Base-by-base conservation (phyloP, 2,797 vertebrate genomes). In the Pristis pectinata region DNA sequence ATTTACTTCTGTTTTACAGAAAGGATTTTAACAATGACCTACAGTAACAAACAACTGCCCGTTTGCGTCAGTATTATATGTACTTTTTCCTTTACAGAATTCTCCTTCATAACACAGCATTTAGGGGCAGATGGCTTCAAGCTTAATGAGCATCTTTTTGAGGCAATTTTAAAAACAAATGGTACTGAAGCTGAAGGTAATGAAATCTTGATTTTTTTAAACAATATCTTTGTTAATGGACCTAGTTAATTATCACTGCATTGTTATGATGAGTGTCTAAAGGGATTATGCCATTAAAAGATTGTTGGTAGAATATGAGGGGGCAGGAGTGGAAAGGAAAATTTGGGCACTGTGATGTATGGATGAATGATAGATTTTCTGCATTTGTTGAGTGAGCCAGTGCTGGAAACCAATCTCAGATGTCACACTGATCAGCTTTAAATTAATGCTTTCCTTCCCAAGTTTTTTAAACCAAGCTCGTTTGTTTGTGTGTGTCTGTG, bases 51-150 rank as follows among this genome's bases (percentile, higher is more conserved):
- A 76, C 67, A 94, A 76, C 30, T 76, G 64, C 41, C 72, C 3
- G 4, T 94, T 9, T 70, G 44, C 56, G 72, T 76, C 41, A 49
- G 67, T 94, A 53, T 74, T 70, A 72, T 34, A 53, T 94, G 53
- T 94, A 94, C 92, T 74, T 94, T 76, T 70, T 80, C 77, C 41
- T 82, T 94, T 74, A 37, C 92, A 72, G 92, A 93, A 93, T 94
- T 94, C 67, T 94, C 92, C 92, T 74, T 74, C 72, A 70, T 76
- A 94, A 76, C 44, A 94, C 92, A 74, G 59, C 87, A 74, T 67
- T 72, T 74, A 67, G 27, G 27, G 76, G 92, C 70, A 94, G 70
- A 94, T 94, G 92, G 67, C 92, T 76, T 34, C 44, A 34, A 53
- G 37, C 70, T 94, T 94, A 49, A 94, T 94, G 70, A 74, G 24